These are phyloP conservation scores for Callitettix versicolor DNA, from an alignment of 1,140 invertebrate species.

Conservation along the genomic window DNA sequence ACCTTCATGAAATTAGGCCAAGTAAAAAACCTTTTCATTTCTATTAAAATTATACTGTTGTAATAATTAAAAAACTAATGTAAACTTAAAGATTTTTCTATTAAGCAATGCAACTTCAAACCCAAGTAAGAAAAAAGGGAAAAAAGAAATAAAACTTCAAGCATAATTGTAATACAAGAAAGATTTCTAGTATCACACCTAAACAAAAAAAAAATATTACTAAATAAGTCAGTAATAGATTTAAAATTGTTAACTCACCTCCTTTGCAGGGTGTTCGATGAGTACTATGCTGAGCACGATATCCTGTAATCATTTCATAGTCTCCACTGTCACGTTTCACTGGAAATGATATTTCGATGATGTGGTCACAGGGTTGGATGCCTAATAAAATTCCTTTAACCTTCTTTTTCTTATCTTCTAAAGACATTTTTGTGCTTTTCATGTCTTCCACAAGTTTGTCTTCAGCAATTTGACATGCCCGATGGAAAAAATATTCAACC, in stretches of 20 bases:
- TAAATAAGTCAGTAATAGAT: too few relatives aligned
- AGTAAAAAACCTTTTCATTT: too few relatives aligned
- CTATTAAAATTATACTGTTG: too few relatives aligned
- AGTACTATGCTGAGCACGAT: slow-evolving; percentile 93
- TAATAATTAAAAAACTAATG: too few relatives aligned
- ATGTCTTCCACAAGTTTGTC: slow-evolving; percentile 83
- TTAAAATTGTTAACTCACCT: slow-evolving; percentile 67
- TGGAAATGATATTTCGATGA: slow-evolving; percentile 90
- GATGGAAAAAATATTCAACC: slow-evolving; percentile 92
- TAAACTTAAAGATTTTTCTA: too few relatives aligned
- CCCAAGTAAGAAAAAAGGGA: too few relatives aligned
- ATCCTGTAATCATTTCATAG: slow-evolving; percentile 95
- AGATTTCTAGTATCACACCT: too few relatives aligned
- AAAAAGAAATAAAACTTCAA: too few relatives aligned
- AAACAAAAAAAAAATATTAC: too few relatives aligned
- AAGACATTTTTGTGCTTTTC: slow-evolving; percentile 51
- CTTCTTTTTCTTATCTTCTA: slow-evolving; percentile 83
- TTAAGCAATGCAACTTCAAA: too few relatives aligned
- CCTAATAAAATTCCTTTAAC: slow-evolving; percentile 83
- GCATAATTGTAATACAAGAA: too few relatives aligned
- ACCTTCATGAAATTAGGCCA: too few relatives aligned
- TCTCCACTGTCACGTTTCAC: slow-evolving; percentile 88
- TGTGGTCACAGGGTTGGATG: slow-evolving; percentile 92
- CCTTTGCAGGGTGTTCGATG: slow-evolving; percentile 96
- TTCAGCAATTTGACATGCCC: slow-evolving; percentile 77